Conservation (phyloP, 2,888 invertebrate species). For the Criorhina ranunculi region DNA sequence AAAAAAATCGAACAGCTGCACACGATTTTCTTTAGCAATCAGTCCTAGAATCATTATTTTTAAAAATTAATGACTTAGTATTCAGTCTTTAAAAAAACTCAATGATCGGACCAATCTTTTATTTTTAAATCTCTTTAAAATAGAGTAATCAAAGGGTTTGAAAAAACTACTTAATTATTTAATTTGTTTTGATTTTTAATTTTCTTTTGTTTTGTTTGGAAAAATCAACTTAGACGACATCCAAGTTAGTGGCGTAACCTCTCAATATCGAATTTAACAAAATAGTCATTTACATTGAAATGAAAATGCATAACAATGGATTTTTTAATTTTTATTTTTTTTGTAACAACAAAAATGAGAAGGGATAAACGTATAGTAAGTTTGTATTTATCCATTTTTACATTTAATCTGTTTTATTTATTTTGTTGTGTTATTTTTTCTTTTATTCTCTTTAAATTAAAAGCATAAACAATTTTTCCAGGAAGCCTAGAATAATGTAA, state of each 20-base stretch:
- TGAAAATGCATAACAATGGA: slow-evolving; percentile 10
- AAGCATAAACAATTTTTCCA: slow-evolving; percentile 22
- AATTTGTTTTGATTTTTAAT: no score
- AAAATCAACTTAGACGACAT: background rate
- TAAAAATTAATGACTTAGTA: no score
- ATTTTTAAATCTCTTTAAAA: no score
- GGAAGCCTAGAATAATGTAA: slow-evolving; percentile 51
- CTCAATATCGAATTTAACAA: slow-evolving; percentile 67
- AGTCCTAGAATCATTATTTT: no score
- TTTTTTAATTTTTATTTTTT: background rate
- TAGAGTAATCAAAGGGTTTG: no score
- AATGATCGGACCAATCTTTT: no score
- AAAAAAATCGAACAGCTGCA: no score
- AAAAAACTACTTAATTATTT: no score
- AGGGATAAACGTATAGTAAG: background rate
- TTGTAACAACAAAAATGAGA: background rate
- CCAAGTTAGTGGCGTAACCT: slow-evolving; percentile 37
- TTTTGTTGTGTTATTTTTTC: background rate
- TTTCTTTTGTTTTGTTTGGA: background rate
- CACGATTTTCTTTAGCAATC: no score
- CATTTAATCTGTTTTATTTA: slow-evolving; percentile 2
- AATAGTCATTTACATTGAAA: slow-evolving; percentile 16
- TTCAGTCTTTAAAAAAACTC: no score
- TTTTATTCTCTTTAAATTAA: slow-evolving; percentile 9
- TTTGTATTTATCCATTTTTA: slow-evolving; percentile 14